A percentile compares a stretch with the other conserved stretches of the same genome.
phyloP scores from a whole-genome alignment of 2,888 invertebrate species.

The Barypeithes pellucidus region DNA sequence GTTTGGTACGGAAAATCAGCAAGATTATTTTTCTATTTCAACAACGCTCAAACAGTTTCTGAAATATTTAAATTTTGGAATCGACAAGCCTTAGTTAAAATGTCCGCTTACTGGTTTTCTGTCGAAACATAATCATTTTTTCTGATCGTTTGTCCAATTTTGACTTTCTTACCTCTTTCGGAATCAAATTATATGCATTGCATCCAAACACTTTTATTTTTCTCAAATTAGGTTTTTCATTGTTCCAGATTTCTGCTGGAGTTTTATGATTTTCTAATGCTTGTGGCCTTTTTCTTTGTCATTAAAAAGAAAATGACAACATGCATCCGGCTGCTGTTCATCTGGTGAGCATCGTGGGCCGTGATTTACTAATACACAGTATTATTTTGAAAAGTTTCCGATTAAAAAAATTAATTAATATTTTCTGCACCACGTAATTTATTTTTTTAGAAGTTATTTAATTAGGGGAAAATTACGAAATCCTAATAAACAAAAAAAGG shows the following conservation, averaged over 20 bases:
- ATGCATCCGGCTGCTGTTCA: no score
- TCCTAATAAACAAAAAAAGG: no score
- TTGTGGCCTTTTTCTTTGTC: no score
- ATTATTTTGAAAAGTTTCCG: no score
- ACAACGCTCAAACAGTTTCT: neutral
- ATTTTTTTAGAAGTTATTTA: no score
- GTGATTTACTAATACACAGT: no score
- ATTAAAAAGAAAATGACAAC: no score
- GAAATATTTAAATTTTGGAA: neutral
- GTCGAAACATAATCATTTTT: neutral
- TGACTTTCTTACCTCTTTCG: conserved; percentile 52
- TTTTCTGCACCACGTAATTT: no score
- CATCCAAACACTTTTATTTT: conserved; percentile 61
- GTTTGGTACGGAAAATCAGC: neutral
- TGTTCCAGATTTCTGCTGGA: conserved; percentile 58
- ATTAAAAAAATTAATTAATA: no score
- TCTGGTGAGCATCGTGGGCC: no score
- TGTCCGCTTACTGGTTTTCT: neutral
- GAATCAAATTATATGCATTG: conserved; percentile 56
- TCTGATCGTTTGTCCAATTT: conserved; percentile 41
- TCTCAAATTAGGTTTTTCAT: conserved; percentile 59
- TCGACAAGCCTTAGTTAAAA: neutral
- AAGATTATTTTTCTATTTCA: neutral
- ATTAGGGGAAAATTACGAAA: no score
- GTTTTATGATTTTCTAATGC: neutral